Base-by-base conservation (phyloP, 1,140 invertebrate genomes). In the Drosophila eugracilis region DNA sequence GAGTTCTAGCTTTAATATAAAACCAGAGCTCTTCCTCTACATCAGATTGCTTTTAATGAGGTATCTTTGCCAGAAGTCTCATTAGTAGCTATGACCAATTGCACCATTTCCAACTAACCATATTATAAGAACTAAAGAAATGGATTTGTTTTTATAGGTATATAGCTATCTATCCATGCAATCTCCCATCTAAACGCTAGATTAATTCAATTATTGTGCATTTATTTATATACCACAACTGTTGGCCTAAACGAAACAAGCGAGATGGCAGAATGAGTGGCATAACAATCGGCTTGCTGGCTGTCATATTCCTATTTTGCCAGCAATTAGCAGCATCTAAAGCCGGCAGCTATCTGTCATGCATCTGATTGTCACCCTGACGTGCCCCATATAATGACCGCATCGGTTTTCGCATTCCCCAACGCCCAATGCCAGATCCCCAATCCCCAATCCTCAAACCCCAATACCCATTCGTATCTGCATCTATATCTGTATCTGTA, bases 321-420 rank as follows among this genome's bases (percentile, higher is more conserved):
- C 19, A 47, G 36, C 60, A 65, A 65, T 65, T 65, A 65, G 60
- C 60, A 65, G 19, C 10, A 22, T 17, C 19, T 41, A 62, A 21
- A 42, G 22, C 60, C 60, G 60, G 41, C 60, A 60, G 60, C 57
- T 39, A 65, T 65, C 17, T 59, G 57, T 28, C 57, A 48, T 62
- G 57, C 57, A 65, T 65, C 37, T 42, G 55, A 65, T 65, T 65
- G 55, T 62, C 60, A 63, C 55, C n/a, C 14, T 19, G 55, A 65
- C 28, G 30, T 65, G 55, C 60, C 17, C 30, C 30, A 30, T 47
- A 55, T 62, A 62, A 65, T 62, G 57, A 65, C 60, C 57, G 30
- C 41, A 65, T 42, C 32, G 55, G 55, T 59, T 42, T 59, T 26
- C 55, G 14, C 55, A 24, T 50, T 19, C 44, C 49, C 32, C 12